Evolutionary conservation across 2,797 vertebrate genomes (phyloP), one percentile per base, ranked within the genome.

Genomic region (Coreius guichenoti): DNA sequence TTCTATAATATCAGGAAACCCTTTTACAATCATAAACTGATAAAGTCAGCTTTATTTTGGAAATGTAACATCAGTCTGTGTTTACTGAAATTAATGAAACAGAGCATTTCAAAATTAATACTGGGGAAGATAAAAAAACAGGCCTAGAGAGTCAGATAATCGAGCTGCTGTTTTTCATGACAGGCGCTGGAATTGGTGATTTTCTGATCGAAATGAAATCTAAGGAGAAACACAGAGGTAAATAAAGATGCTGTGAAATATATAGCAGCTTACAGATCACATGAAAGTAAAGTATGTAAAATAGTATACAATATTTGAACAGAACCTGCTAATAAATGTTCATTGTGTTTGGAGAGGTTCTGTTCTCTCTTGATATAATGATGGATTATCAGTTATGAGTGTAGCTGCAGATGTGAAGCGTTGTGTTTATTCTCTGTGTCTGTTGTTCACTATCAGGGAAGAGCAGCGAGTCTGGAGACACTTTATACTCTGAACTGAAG

Each of bases 401-500:
- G 47, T 6, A 29, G 45, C 17, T 73, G 7, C 49, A 19, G 45
- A 49, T 12, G 26, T 75, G 21, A 33, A n/a, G 45, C 13, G 14
- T 23, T 73, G 4, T 49, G 26, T 74, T 16, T 8, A 4, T 67
- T 33, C 31, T 19, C 19, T 36, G 65, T 36, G 33, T 67, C 29
- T 36, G 31, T n/a, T n/a, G n/a, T 68, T 68, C 17, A 36, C 6
- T 29, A 16, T 45, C 69, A 72, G 72, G 45, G 8, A 74, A 19
- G 45, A 49, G 72, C 72, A 49, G 72, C 2, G 17, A 74, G 72
- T 49, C 72, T 49, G 45, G 45, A 51, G 72, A 74, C 72, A 31
- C 72, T 11, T 11, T 74, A 3, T 74, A 74, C 45, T 74, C 72
- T 49, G 70, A 74, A 19, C 8, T 74, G 45, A 74, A 74, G 45